Base-by-base conservation (phyloP, 2,888 invertebrate genomes). In the Chironomus tentans region DNA sequence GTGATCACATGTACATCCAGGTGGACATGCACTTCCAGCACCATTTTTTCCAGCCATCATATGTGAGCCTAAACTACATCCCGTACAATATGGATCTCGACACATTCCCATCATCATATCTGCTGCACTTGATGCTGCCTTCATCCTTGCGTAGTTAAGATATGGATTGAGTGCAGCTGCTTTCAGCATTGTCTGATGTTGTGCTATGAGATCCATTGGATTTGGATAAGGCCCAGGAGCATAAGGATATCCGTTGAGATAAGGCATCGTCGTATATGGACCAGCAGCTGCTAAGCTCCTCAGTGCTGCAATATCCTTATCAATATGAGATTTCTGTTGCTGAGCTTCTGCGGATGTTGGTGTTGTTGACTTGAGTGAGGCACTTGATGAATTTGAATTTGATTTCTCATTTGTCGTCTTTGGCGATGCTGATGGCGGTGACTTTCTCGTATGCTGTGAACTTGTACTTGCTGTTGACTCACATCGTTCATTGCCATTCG, bases 41-140 rank as follows among this genome's bases (percentile, higher is more conserved):
- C 88, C 86, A 1, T 84, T 83, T 38, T 86, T 85, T 76, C 84
- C 84, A n/a, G 21, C 65, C 79, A 92, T 85, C 80, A 91, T 86
- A 82, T 93, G 92, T 77, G 93, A 92, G 84, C 92, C 94, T 77
- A 95, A 85, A 65, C n/a, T 73, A 82, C 96, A 96, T 75, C 95
- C 95, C 0, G 93, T 93, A 83, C 96, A 97, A 82, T 94, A 95
- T 0, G 95, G 95, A 83, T 96, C 96, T 77, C 95, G 87, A 82
- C 96, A 96, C 48, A 90, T 87, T 28, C 94, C 91, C 5, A 86
- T 83, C 71, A 71, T 71, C 78, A 91, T 91, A 70, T 87, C 86
- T 78, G 91, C 91, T 70, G 87, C 86, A 10, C 91, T 92, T 0
- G 89, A 87, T 10, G 91, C 92, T 0, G 89, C 87, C 2, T 89